Base-by-base conservation (phyloP, 2,888 invertebrate genomes). In the Auanema freiburgensis region DNA sequence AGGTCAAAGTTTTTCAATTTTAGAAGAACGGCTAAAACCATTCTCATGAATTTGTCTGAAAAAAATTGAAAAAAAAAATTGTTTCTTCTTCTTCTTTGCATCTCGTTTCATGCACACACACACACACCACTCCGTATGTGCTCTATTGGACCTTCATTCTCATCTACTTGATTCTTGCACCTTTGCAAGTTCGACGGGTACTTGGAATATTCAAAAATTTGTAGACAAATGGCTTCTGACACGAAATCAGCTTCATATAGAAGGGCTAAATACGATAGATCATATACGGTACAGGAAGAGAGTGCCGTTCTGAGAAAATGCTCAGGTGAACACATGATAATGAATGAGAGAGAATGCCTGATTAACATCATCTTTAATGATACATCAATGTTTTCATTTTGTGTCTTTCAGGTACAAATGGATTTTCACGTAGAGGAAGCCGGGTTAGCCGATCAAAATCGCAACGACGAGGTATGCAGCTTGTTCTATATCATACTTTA, bases 391-490 rank as follows among this genome's bases (percentile, higher is more conserved):
- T 10, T 16, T 23, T 54, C 33, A n/a, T 6, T 41, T 33, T 12
- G 1, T 21, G 4, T 12, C 11, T 70, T 70, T 49, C 65, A 70
- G 70, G 70, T 18, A 50, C 67, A 21, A 69, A 66, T 56, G 69
- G 69, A 10, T 56, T 67, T 43, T 54, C 65, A 10, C 60, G 72
- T 16, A 67, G 65, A 42, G 69, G 66, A 12, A 69, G 72, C 11
- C 66, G 69, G 49, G 65, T 62, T 57, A 68, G 67, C 52, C 61
- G 72, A 11, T 68, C 67, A 21, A 72, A 72, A 23, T 72, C 72
- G 46, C 63, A 64, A 8, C 61, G 69, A 63, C 63, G 71, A 71
- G 71, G 71, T 71, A 53, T 56, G 60, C n/a, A 14, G 46, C n/a
- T 53, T n/a, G 64, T 24, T 55, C 43, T 21, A 1, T n/a, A 41